A percentile compares a stretch with the other conserved stretches of the same genome.
Evolutionary conservation across 2,888 invertebrate genomes (phyloP).

Genomic region (Glyphotaelius pellucidus): DNA sequence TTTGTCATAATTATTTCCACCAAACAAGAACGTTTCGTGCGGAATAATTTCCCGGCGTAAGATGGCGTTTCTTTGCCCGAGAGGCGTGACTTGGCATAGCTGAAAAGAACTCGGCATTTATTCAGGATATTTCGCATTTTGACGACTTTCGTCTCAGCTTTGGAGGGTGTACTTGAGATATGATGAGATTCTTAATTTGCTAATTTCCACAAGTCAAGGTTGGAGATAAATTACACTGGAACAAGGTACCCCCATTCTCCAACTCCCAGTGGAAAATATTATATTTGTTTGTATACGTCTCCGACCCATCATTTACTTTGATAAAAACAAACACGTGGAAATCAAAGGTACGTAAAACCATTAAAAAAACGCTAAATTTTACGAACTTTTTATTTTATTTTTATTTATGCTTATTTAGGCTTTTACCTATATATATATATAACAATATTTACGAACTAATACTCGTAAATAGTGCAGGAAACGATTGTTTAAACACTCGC

Average conservation of each 20-base stretch:
- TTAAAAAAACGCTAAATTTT: no score
- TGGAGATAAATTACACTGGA: not conserved
- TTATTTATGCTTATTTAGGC: no score
- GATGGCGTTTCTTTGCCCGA: not conserved
- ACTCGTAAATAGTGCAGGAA: no score
- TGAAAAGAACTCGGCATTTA: conserved; percentile 13
- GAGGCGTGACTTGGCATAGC: conserved; percentile 19
- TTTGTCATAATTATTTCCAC: not conserved
- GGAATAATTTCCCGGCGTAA: conserved; percentile 8
- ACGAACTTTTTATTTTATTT: no score
- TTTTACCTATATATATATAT: no score
- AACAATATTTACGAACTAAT: no score
- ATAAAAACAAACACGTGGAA: no score
- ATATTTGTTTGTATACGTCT: not conserved
- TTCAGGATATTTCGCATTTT: conserved; percentile 2
- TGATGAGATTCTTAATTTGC: conserved; percentile 18
- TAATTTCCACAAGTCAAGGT: not conserved
- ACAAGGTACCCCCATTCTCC: not conserved
- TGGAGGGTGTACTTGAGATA: not conserved
- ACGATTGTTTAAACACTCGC: no score
- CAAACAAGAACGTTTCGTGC: conserved; percentile 10
- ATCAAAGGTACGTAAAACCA: no score
- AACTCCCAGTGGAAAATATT: not conserved
- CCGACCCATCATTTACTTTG: not conserved
- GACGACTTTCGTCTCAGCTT: not conserved